These are phyloP conservation scores for Thymallus thymallus DNA, from an alignment of 2,113 vertebrate genomes.

Conservation along the genomic window DNA sequence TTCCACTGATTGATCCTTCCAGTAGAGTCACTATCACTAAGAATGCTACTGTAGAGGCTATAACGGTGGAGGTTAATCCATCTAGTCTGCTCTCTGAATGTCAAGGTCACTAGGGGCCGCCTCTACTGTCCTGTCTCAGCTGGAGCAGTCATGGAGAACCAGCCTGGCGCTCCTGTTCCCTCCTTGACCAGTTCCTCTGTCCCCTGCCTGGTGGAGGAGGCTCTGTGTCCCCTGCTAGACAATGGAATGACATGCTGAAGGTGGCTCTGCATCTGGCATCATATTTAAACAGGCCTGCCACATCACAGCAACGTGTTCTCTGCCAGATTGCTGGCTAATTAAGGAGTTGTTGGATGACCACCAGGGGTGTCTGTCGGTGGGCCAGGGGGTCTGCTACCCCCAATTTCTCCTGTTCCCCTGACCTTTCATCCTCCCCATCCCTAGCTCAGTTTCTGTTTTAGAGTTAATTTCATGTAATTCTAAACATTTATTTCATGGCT, in stretches of 20 bases:
- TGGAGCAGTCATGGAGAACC: constrained; percentile 6
- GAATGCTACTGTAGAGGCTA: neutral
- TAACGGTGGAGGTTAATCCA: constrained; percentile 20
- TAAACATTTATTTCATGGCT: no score
- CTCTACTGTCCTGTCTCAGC: constrained; percentile 42
- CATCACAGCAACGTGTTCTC: constrained; percentile 73
- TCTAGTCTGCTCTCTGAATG: constrained; percentile 47
- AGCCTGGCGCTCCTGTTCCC: neutral
- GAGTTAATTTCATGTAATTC: no score
- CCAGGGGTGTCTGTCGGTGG: constrained; percentile 77
- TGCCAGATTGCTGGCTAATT: constrained; percentile 82
- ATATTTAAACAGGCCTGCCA: constrained; percentile 75
- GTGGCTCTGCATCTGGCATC: constrained; percentile 79
- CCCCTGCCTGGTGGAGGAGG: neutral
- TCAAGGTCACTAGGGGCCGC: constrained; percentile 54
- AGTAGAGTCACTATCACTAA: neutral
- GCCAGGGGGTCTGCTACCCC: constrained; percentile 68
- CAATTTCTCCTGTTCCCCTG: no score
- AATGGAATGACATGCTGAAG: constrained; percentile 78
- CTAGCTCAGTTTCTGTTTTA: no score
- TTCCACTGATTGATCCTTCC: neutral
- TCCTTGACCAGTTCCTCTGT: neutral
- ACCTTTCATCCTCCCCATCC: neutral
- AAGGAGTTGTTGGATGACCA: constrained; percentile 82
- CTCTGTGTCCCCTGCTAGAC: constrained; percentile 54